Conservation (phyloP, 2,888 invertebrate genomes). For the Eustalomyia histrio region DNA sequence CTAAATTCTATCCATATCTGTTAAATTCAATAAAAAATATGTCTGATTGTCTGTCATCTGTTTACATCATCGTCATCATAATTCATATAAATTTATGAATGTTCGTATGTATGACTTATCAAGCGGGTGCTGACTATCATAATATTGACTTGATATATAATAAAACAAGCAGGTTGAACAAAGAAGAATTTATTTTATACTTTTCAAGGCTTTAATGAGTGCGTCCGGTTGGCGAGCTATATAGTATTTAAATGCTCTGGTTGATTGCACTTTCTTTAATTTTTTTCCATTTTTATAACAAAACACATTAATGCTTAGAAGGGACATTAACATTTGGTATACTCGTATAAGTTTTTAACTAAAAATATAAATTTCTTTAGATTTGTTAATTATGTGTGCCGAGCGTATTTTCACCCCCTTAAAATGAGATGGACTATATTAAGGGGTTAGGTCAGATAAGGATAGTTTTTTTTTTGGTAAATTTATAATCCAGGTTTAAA, state of each 20-base stretch:
- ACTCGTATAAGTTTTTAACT: neutral
- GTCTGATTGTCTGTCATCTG: slow-evolving; percentile 48
- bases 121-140: slow-evolving; percentile 52
- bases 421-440: neutral
- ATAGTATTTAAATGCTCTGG: slow-evolving; percentile 54
- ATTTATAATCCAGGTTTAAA: no score
- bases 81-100: slow-evolving; percentile 38
- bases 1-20: neutral
- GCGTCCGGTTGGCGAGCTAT: slow-evolving; percentile 59
- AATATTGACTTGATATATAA: slow-evolving; percentile 26
- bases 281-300: slow-evolving; percentile 14
- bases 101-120: slow-evolving; percentile 7
- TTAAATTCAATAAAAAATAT: slow-evolving; percentile 31
- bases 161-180: slow-evolving; percentile 53
- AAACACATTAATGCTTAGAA: slow-evolving; percentile 45
- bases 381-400: neutral
- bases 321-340: slow-evolving; percentile 1
- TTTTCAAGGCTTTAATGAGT: slow-evolving; percentile 61
- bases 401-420: neutral
- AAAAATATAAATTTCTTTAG: neutral
- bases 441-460: neutral
- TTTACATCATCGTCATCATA: slow-evolving; percentile 39
- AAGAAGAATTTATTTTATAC: slow-evolving; percentile 42
- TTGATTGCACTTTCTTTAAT: slow-evolving; percentile 64
- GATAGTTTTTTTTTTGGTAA: no score